phyloP scores from a whole-genome alignment of 2,113 vertebrate genomes.

The Pseudorhombus dupliciocellatus region DNA sequence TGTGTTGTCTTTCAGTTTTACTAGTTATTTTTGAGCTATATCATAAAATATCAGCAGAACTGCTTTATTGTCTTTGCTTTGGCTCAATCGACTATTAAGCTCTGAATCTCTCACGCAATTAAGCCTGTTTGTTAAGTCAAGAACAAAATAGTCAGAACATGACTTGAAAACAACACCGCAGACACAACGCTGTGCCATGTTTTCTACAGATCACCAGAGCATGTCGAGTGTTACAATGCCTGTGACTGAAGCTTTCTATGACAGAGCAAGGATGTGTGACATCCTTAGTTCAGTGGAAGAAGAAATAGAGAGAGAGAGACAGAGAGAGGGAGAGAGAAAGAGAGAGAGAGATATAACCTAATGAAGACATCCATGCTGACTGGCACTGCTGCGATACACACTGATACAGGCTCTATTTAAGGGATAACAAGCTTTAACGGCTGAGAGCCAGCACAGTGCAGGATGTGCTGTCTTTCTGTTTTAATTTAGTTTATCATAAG shows the following conservation, averaged over 20 bases:
- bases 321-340: no score
- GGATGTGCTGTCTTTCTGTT: not conserved
- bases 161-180: not conserved
- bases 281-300: slow-evolving; percentile 33
- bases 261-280: slow-evolving; percentile 14
- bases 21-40: not conserved
- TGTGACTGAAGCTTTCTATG: slow-evolving; percentile 12
- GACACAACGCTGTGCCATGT: not conserved
- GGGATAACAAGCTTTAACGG: not conserved
- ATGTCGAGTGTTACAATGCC: slow-evolving; percentile 23
- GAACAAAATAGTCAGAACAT: not conserved
- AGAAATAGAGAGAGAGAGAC: no score
- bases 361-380: slow-evolving; percentile 66
- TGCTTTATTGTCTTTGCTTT: not conserved
- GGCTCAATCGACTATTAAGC: not conserved
- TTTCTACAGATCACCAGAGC: slow-evolving; percentile 40
- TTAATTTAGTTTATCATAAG: no score
- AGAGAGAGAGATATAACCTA: slow-evolving; percentile 61
- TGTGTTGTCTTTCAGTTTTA: not conserved
- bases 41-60: not conserved
- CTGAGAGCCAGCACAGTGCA: not conserved
- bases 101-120: not conserved
- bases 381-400: slow-evolving; percentile 27
- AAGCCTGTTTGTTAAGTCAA: no score
- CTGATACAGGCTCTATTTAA: not conserved